Percentiles rank a stretch among this genome's conserved stretches.
phyloP scores from a whole-genome alignment of 2,888 invertebrate genomes.

The Idaea straminata region DNA sequence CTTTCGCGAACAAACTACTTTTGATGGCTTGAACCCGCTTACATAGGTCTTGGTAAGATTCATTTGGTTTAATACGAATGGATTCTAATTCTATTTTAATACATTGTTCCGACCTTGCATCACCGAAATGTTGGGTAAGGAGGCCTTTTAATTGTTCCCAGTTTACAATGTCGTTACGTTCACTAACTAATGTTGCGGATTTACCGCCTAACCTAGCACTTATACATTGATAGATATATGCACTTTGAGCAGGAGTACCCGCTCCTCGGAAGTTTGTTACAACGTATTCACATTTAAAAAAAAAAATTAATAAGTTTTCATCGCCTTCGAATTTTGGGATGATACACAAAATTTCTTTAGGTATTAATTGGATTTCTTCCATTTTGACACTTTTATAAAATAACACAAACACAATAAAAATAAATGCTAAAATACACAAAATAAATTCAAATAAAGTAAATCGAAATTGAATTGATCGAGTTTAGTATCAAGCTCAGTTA shows the following conservation, averaged over 20 bases:
- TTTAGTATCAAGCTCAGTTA: too few relatives aligned
- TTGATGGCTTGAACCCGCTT: slow-evolving; percentile 15
- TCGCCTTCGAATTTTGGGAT: slow-evolving; percentile 14
- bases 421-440: too few relatives aligned
- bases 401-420: too few relatives aligned
- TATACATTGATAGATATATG: slow-evolving; percentile 13
- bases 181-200: slow-evolving; percentile 15
- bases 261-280: slow-evolving; percentile 1
- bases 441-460: too few relatives aligned
- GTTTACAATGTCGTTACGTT: slow-evolving; percentile 16
- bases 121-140: slow-evolving; percentile 21
- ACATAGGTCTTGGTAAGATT: slow-evolving; percentile 20
- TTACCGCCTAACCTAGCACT: slow-evolving; percentile 16
- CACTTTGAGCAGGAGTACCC: slow-evolving; percentile 5
- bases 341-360: slow-evolving; percentile 8
- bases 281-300: slow-evolving; percentile 17
- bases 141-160: slow-evolving; percentile 6
- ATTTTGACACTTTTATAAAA: too few relatives aligned
- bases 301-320: slow-evolving; percentile 8
- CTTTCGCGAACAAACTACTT: too few relatives aligned
- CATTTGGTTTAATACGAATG: slow-evolving; percentile 11
- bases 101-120: slow-evolving; percentile 19
- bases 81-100: slow-evolving; percentile 19
- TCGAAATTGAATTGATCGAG: too few relatives aligned
- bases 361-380: slow-evolving; percentile 5